Percentiles rank a stretch among this genome's conserved stretches.
These are phyloP conservation scores for Heteronetta atricapilla DNA, from an alignment of 2,113 vertebrate genomes.

Conservation along the genomic window DNA sequence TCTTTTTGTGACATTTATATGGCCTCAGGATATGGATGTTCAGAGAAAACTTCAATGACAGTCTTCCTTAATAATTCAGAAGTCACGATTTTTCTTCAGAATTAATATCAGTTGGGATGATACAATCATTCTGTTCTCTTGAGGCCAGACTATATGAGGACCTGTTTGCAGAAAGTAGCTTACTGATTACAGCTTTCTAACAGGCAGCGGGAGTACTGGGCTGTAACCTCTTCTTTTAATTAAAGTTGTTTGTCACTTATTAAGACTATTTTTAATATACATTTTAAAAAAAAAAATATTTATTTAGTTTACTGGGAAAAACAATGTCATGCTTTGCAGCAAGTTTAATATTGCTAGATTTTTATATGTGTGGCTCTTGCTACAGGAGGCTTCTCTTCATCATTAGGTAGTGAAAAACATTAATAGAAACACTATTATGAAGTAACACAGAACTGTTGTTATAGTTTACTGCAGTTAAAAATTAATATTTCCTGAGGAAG, in stretches of 20 bases:
- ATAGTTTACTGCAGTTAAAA: background rate
- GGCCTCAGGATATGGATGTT: background rate
- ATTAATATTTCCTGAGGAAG: background rate
- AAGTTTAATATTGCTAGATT: background rate
- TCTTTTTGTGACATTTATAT: constrained; percentile 41
- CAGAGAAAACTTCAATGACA: constrained; percentile 30
- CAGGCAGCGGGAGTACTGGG: background rate
- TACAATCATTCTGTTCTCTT: constrained; percentile 7
- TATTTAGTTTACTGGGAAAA: background rate
- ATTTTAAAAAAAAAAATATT: no score
- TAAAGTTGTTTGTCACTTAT: background rate
- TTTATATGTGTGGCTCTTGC: background rate
- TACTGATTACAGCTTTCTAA: constrained; percentile 17
- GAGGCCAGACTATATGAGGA: background rate
- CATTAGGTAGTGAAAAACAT: background rate
- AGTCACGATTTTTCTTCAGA: constrained; percentile 7
- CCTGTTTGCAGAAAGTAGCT: constrained; percentile 21
- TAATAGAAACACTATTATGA: background rate
- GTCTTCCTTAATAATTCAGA: constrained; percentile 57
- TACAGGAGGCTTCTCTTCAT: background rate
- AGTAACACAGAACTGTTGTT: background rate
- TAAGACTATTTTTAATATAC: no score
- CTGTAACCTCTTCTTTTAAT: background rate
- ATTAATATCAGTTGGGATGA: constrained; percentile 19
- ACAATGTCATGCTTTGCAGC: background rate